A percentile compares a stretch with the other conserved stretches of the same genome.
Conservation (phyloP, 2,113 vertebrate genomes). For the Ammospiza nelsoni region DNA sequence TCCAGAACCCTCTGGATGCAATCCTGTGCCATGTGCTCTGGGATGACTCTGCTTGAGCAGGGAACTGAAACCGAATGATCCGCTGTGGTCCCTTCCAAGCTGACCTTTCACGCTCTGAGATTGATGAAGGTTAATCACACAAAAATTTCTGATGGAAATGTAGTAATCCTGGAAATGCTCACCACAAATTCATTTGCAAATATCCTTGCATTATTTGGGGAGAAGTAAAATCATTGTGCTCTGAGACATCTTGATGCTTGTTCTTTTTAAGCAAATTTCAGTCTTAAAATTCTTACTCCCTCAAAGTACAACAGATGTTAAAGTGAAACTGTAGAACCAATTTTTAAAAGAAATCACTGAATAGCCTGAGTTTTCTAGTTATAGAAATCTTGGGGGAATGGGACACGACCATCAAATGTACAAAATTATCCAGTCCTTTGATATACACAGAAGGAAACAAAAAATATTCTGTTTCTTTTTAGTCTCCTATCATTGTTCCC, state of each 20-base stretch:
- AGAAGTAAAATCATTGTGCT: not conserved
- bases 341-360: not conserved
- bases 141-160: not conserved
- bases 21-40: not conserved
- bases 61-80: rapidly evolving
- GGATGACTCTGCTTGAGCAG: not conserved
- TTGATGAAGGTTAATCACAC: not conserved
- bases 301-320: not conserved
- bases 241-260: not conserved
- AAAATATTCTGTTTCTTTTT: not conserved
- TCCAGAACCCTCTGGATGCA: rapidly evolving
- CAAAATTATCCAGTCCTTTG: not conserved
- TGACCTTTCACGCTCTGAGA: not conserved
- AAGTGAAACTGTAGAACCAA: not conserved
- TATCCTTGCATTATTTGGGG: not conserved
- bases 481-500: not conserved
- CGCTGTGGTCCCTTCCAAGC: not conserved
- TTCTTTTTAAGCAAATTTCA: not conserved
- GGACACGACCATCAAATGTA: not conserved
- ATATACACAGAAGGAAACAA: not conserved
- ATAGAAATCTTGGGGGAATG: not conserved
- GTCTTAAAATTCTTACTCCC: not conserved
- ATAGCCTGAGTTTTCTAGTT: not conserved
- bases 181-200: not conserved
- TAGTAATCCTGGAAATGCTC: not conserved